Percentiles rank a stretch among this genome's conserved stretches.
Evolutionary conservation across 2,797 vertebrate species (phyloP).

Genomic region (Catamblyrhynchus diadema): DNA sequence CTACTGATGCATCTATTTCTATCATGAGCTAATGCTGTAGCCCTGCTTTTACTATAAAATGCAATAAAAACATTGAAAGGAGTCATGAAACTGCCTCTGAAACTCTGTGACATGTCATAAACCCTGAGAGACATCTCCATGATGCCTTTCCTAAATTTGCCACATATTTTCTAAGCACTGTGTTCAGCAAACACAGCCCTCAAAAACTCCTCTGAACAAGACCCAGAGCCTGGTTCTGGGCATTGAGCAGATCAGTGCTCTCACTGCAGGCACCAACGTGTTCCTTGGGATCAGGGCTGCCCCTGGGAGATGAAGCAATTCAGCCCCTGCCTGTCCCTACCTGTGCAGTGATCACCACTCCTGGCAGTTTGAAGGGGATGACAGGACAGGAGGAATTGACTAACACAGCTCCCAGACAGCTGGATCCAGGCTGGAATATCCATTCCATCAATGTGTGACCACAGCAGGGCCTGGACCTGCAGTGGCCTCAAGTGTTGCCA

Average conservation of each 20-base stretch:
- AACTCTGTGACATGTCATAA: not conserved
- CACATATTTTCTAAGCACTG: not conserved
- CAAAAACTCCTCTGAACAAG: not conserved
- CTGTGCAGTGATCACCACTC: rapidly evolving
- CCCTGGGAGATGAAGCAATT: not conserved
- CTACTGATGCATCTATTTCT: not conserved
- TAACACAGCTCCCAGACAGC: not conserved
- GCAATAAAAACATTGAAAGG: not conserved
- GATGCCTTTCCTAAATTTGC: not conserved
- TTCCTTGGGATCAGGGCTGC: not conserved
- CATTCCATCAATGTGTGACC: rapidly evolving
- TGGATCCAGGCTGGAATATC: rapidly evolving
- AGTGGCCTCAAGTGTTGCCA: too few species aligned
- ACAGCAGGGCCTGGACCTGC: not conserved
- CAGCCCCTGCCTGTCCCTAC: not conserved
- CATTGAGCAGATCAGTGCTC: rapidly evolving
- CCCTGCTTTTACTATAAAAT: not conserved
- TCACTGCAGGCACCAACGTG: rapidly evolving
- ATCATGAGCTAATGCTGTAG: not conserved
- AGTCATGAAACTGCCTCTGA: not conserved
- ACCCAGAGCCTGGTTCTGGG: not conserved
- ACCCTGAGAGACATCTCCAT: not conserved
- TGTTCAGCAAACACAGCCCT: not conserved
- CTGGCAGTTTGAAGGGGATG: rapidly evolving
- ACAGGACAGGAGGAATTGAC: not conserved